Conservation (phyloP, 1,140 invertebrate genomes). For the Tachypleus tridentatus region DNA sequence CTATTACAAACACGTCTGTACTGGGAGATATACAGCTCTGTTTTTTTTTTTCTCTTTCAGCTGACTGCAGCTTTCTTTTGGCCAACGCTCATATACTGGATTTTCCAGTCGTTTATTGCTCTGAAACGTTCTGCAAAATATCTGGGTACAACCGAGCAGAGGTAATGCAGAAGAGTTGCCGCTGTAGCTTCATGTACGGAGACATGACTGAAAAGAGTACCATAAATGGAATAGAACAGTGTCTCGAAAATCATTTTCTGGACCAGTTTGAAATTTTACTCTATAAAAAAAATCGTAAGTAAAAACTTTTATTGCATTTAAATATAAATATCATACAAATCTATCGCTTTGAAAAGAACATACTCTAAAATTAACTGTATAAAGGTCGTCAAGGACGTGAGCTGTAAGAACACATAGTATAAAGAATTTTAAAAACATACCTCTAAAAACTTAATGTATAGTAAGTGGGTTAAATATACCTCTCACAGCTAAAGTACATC, state of each 20-base stretch:
- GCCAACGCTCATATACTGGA: conserved; percentile 99
- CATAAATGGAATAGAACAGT: conserved; percentile 78
- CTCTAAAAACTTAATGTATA: too few species aligned
- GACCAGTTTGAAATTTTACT: conserved; percentile 93
- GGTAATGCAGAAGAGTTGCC: conserved; percentile 82
- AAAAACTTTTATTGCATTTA: neutral
- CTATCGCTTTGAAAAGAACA: too few species aligned
- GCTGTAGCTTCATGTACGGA: conserved; percentile 98
- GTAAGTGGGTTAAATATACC: too few species aligned
- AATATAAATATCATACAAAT: too few species aligned
- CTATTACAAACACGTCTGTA: too few species aligned
- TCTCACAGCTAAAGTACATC: too few species aligned
- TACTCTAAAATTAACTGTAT: too few species aligned
- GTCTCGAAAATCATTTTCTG: conserved; percentile 85
- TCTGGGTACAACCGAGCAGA: conserved; percentile 97
- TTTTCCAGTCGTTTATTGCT: conserved; percentile 99
- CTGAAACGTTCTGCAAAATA: conserved; percentile 99
- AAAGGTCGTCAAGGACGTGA: too few species aligned
- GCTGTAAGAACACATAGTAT: too few species aligned
- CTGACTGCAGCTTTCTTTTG: conserved; percentile 96
- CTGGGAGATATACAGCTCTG: too few species aligned
- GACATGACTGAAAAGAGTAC: conserved; percentile 95
- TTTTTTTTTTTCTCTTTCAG: conserved; percentile 40
- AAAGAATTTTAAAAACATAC: too few species aligned
- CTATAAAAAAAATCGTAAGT: conserved; percentile 99